A percentile compares a stretch with the other conserved stretches of the same genome.
These are phyloP conservation scores for Siniperca obscura DNA, from an alignment of 2,797 vertebrate species.

Conservation along the genomic window DNA sequence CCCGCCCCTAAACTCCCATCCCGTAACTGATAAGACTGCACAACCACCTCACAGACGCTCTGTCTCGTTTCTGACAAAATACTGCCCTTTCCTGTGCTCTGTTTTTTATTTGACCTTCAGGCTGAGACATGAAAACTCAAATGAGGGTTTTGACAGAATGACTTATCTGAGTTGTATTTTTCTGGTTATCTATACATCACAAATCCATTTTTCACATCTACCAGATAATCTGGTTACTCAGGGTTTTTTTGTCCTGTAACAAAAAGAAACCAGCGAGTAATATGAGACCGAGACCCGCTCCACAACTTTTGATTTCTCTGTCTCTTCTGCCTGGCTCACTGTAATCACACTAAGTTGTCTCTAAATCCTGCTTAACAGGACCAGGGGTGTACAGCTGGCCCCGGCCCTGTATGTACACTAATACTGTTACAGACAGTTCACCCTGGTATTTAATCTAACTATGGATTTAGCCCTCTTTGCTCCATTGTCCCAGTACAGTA, in stretches of 20 bases:
- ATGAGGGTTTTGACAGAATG: not conserved
- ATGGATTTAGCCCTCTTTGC: constrained; percentile 77
- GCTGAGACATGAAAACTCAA: not conserved
- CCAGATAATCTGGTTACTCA: constrained; percentile 25
- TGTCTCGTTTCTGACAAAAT: constrained; percentile 10
- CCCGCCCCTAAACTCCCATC: constrained; percentile 30
- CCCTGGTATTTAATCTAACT: constrained; percentile 81
- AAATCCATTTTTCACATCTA: constrained; percentile 26
- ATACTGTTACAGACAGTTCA: constrained; percentile 74
- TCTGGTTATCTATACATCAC: not conserved
- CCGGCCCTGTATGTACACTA: constrained; percentile 65
- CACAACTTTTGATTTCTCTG: constrained; percentile 66
- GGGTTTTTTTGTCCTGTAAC: constrained; percentile 2
- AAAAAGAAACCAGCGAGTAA: constrained; percentile 35
- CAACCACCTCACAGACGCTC: constrained; percentile 24
- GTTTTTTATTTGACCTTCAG: constrained; percentile 42
- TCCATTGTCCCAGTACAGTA: constrained; percentile 65
- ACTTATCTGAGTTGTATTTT: not conserved
- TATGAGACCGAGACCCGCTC: not conserved
- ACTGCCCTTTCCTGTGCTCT: not conserved
- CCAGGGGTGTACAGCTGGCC: constrained; percentile 77
- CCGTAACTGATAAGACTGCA: constrained; percentile 15
- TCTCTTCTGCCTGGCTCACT: constrained; percentile 42
- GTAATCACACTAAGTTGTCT: constrained; percentile 81
- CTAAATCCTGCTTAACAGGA: constrained; percentile 80